Evolutionary conservation across 2,797 vertebrate species (phyloP), one percentile per base, ranked within the genome.

Genomic region (Chloroceryle amazona): DNA sequence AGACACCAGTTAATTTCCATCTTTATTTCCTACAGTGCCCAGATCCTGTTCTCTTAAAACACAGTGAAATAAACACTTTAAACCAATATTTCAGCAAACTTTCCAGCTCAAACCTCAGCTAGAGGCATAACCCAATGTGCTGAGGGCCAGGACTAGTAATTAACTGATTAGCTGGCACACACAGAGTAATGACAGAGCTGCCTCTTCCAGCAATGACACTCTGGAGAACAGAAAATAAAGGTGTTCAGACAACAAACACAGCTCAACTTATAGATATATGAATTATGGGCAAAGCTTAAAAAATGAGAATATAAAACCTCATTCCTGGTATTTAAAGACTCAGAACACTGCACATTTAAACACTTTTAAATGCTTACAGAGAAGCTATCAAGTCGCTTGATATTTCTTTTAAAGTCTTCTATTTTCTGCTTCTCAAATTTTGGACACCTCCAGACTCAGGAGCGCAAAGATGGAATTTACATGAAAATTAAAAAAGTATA

Each of bases 371-470:
- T 23, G 33, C 57, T 95, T 80, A 46, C 60, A 55, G 61, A 58
- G 81, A 89, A 94, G 35, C 52, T 91, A 63, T 86, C 82, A 96
- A 93, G 94, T 76, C 81, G 42, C 72, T 91, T 73, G 41, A 3
- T 73, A 76, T 78, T 93, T 95, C 91, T 92, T 94, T 86, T 51
- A 29, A 92, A 81, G 57, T 79, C 89, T 96, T 90, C 96, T 96
- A 91, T 95, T 96, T 97, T 97, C 90, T 95, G 68, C 92, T 87
- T 81, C 83, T 94, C 75, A 88, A 76, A 80, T 79, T 91, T 94
- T 92, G 95, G 96, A 96, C 95, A 92, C 94, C 95, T 95, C 96
- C 96, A 97, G 94, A 95, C 81, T 95, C 90, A 79, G 57, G 68
- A 97, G 74, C 93, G 83, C 78, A 79, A 88, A 91, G 88, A 96